phyloP scores from a whole-genome alignment of 2,888 invertebrate genomes.

The Eulithis prunata region DNA sequence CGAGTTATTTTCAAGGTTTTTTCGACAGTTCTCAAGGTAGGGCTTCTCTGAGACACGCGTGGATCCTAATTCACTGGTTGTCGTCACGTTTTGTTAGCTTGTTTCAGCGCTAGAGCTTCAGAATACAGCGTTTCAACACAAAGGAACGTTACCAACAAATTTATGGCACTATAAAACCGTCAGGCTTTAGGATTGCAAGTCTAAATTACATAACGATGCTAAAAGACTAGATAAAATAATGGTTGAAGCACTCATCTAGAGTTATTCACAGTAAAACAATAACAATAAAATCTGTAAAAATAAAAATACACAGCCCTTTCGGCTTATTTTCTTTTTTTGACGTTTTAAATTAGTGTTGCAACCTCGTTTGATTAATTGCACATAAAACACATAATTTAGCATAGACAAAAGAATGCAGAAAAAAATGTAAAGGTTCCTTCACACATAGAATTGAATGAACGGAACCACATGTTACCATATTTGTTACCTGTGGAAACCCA shows the following conservation, averaged over 20 bases:
- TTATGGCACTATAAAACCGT: constrained; percentile 77
- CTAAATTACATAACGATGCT: constrained; percentile 62
- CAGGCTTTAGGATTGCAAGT: constrained; percentile 64
- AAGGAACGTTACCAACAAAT: constrained; percentile 72
- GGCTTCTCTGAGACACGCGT: constrained; percentile 38
- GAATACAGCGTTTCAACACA: constrained; percentile 66
- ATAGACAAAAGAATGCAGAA: constrained; percentile 51
- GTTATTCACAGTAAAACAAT: constrained; percentile 66
- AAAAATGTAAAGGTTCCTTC: constrained; percentile 5
- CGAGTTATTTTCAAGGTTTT: constrained; percentile 32
- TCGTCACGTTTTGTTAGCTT: constrained; percentile 43
- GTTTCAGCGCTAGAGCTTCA: constrained; percentile 49
- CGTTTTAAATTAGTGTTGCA: constrained; percentile 81
- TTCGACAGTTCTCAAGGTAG: constrained; percentile 24
- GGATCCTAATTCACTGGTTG: constrained; percentile 31
- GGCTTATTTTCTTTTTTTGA: constrained; percentile 74
- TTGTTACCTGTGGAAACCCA: neutral
- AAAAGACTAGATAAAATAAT: constrained; percentile 74
- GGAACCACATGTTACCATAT: neutral
- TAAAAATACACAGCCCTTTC: constrained; percentile 69
- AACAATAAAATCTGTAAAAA: constrained; percentile 75
- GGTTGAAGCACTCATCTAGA: constrained; percentile 61
- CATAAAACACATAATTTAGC: constrained; percentile 65
- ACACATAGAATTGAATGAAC: constrained; percentile 2
- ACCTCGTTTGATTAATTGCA: constrained; percentile 72